A percentile compares a stretch with the other conserved stretches of the same genome.
phyloP scores from a whole-genome alignment of 2,888 invertebrate genomes.

The Mantis religiosa region DNA sequence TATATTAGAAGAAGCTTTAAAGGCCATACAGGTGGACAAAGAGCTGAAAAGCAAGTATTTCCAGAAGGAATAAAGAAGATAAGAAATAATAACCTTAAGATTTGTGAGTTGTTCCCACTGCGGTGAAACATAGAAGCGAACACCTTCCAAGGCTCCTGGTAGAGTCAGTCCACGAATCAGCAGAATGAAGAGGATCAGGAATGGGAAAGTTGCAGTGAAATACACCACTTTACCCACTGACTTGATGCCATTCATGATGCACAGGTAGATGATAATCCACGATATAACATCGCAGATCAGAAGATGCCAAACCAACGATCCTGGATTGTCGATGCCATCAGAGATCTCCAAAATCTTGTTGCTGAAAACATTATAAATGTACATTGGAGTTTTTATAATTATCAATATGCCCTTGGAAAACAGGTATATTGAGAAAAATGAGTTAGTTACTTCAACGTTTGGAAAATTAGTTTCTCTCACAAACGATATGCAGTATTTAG shows the following conservation, averaged over 20 bases:
- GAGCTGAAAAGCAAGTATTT: no score
- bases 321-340: slow-evolving; percentile 65
- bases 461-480: no score
- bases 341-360: slow-evolving; percentile 74
- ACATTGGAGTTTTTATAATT: not conserved
- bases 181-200: slow-evolving; percentile 65
- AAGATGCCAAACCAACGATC: slow-evolving; percentile 75
- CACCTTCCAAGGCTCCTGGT: slow-evolving; percentile 73
- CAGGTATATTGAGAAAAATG: no score
- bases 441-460: no score
- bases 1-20: no score
- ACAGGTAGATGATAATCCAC: slow-evolving; percentile 78
- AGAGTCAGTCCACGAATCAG: slow-evolving; percentile 74
- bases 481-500: no score
- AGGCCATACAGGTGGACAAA: no score
- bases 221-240: slow-evolving; percentile 84
- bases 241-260: slow-evolving; percentile 82
- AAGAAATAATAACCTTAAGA: slow-evolving; percentile 55
- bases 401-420: no score
- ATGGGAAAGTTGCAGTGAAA: slow-evolving; percentile 82
- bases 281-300: slow-evolving; percentile 68
- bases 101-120: slow-evolving; percentile 73
- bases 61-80: no score
- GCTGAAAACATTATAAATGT: slow-evolving; percentile 49
- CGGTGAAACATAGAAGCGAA: slow-evolving; percentile 72